Conservation (phyloP, 1,140 invertebrate genomes). For the Anoplophora glabripennis region DNA sequence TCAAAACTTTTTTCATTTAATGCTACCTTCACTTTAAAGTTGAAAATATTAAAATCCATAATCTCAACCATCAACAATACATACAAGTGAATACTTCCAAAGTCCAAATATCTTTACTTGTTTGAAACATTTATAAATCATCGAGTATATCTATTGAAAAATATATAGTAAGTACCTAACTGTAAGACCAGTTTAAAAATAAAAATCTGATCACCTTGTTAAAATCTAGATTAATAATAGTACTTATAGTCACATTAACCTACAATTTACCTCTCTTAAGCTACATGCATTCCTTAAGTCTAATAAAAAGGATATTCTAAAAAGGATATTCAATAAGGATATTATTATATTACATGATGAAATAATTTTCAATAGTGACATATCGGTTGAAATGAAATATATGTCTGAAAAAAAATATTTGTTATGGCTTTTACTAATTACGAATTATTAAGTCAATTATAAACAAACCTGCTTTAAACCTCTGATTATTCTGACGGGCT, state of each 20-base stretch:
- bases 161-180: background rate
- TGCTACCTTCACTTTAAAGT: too few relatives aligned
- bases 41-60: too few relatives aligned
- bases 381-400: slow-evolving; percentile 13
- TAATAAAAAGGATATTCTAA: slow-evolving; percentile 25
- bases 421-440: slow-evolving; percentile 12
- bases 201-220: slow-evolving; percentile 31
- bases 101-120: too few relatives aligned
- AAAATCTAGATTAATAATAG: too few relatives aligned
- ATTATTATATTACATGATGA: slow-evolving; percentile 24
- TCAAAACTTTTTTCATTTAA: too few relatives aligned
- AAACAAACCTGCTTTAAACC: slow-evolving; percentile 26
- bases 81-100: too few relatives aligned
- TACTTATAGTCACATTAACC: too few relatives aligned
- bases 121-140: background rate
- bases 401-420: slow-evolving; percentile 30
- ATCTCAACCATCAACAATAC: too few relatives aligned
- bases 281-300: slow-evolving; percentile 19
- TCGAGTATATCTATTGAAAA: background rate
- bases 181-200: slow-evolving; percentile 30
- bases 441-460: slow-evolving; percentile 3
- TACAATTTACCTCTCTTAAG: too few relatives aligned
- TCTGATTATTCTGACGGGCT: slow-evolving; percentile 20
- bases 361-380: slow-evolving; percentile 10
- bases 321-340: slow-evolving; percentile 46